A percentile compares a stretch with the other conserved stretches of the same genome.
Conservation (phyloP, 1,140 invertebrate genomes). For the Araneus ventricosus region DNA sequence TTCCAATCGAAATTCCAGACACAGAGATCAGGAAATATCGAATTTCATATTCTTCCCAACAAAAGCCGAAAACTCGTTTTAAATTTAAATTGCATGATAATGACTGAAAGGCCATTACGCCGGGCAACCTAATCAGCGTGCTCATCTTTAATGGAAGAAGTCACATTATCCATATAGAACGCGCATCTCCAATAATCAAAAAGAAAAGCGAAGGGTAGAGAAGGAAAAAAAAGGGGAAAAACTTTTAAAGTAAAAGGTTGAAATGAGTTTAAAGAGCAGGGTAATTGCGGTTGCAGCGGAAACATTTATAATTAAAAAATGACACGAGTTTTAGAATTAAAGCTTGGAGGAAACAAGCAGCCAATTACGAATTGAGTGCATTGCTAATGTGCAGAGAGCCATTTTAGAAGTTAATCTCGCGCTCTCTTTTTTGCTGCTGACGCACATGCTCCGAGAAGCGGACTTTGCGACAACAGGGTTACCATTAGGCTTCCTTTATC, state of each 20-base stretch:
- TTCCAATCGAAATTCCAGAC: constrained; percentile 10
- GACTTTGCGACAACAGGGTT: constrained; percentile 28
- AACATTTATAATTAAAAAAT: constrained; percentile 76
- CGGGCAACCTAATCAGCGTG: constrained; percentile 63
- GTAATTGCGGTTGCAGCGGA: constrained; percentile 71
- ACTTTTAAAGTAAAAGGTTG: constrained; percentile 64
- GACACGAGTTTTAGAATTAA: constrained; percentile 75
- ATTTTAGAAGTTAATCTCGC: constrained; percentile 69
- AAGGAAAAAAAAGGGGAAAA: constrained; percentile 23
- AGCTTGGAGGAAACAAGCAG: constrained; percentile 68
- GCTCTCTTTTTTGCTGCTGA: constrained; percentile 20
- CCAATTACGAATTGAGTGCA: constrained; percentile 69
- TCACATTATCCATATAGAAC: constrained; percentile 66
- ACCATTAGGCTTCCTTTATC: constrained; percentile 9
- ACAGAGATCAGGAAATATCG: constrained; percentile 60
- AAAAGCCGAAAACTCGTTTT: constrained; percentile 67
- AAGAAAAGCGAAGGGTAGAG: constrained; percentile 14
- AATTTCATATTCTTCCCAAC: constrained; percentile 34
- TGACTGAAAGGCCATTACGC: constrained; percentile 64
- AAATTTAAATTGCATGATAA: constrained; percentile 75
- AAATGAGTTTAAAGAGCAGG: constrained; percentile 70
- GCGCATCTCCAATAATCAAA: constrained; percentile 63
- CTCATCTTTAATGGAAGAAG: constrained; percentile 72
- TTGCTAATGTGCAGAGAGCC: constrained; percentile 31
- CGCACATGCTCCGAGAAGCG: not conserved